phyloP scores from a whole-genome alignment of 2,797 vertebrate species.

The Vireo griseus region DNA sequence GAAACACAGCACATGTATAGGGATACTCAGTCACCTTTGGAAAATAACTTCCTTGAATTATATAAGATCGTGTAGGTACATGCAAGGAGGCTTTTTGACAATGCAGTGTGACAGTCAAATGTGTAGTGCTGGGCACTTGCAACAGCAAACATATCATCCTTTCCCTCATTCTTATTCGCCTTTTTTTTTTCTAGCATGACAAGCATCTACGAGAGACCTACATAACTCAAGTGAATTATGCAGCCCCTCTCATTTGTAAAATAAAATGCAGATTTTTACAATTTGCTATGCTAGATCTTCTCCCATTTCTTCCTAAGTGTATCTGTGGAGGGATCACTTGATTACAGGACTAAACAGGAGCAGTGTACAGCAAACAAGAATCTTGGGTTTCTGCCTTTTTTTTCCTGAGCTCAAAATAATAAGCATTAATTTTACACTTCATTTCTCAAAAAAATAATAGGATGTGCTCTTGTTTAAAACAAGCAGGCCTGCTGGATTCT shows the following conservation, averaged over 20 bases:
- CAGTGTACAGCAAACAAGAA: slow-evolving; percentile 9
- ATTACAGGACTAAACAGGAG: slow-evolving; percentile 50
- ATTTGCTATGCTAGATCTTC: slow-evolving; percentile 14
- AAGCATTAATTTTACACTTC: slow-evolving; percentile 82
- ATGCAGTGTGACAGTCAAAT: background rate
- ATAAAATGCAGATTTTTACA: slow-evolving; percentile 62
- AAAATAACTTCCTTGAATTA: slow-evolving; percentile 61
- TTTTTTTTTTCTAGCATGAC: slow-evolving; percentile 2
- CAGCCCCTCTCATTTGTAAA: slow-evolving; percentile 66
- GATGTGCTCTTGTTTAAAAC: slow-evolving; percentile 78
- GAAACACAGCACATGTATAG: background rate
- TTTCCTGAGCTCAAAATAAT: slow-evolving; percentile 67
- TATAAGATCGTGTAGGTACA: slow-evolving; percentile 9
- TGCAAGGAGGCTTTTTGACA: slow-evolving; percentile 9
- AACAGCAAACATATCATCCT: background rate
- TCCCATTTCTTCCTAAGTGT: slow-evolving; percentile 6
- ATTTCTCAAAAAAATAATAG: slow-evolving; percentile 78
- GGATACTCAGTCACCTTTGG: slow-evolving; percentile 19
- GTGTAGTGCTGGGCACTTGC: background rate
- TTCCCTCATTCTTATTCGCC: background rate
- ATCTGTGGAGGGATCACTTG: background rate
- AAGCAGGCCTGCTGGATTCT: slow-evolving; percentile 78
- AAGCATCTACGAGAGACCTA: slow-evolving; percentile 51
- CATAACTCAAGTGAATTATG: slow-evolving; percentile 48
- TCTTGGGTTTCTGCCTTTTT: background rate